Base-by-base conservation (phyloP, 2,113 vertebrate species). In the Oncorhynchus gorbuscha region DNA sequence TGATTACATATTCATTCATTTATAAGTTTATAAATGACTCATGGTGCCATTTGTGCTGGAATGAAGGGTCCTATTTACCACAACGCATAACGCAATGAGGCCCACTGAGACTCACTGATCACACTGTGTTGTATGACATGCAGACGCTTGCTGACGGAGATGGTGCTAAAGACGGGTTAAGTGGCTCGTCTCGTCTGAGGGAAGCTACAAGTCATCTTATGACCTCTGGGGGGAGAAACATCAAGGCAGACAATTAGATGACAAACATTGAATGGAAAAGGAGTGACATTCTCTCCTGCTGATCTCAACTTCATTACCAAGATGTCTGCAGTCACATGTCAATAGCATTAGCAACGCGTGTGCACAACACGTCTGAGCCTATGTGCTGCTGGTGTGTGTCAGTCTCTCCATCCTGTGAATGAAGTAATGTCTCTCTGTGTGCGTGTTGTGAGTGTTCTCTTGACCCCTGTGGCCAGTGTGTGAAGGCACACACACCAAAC, bases 41-140 rank as follows among this genome's bases (percentile, higher is more conserved):
- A 61, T 35, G 7, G 45, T 5, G 70, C 62, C 14, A 74, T 69
- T 66, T 55, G 6, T 1, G 16, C 78, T 68, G 26, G 35, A 49
- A 84, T 6, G n/a, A 75, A 13, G 14, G 8, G 24, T 5, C 49
- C 59, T 26, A 72, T 32, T 84, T 65, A 73, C 84, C 71, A 26
- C 13, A 70, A 55, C 2, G 9, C 3, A 51, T 6, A 14, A 73
- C 62, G 28, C 14, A 48, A 61, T 49, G 3, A 28, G 2, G 3
- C 7, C 76, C 73, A 74, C 35, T 32, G 30, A 76, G 22, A 55
- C 32, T 32, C 69, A 68, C 71, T 84, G 70, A 58, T 35, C 20
- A 30, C 22, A 4, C 28, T 9, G 22, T 28, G 18, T 48, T 70
- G 13, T 14, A 26, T 70, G 22, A 61, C 61, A 24, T 11, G 24